Evolutionary conservation across 2,113 vertebrate genomes (phyloP).

Genomic region (Verasper variegatus): DNA sequence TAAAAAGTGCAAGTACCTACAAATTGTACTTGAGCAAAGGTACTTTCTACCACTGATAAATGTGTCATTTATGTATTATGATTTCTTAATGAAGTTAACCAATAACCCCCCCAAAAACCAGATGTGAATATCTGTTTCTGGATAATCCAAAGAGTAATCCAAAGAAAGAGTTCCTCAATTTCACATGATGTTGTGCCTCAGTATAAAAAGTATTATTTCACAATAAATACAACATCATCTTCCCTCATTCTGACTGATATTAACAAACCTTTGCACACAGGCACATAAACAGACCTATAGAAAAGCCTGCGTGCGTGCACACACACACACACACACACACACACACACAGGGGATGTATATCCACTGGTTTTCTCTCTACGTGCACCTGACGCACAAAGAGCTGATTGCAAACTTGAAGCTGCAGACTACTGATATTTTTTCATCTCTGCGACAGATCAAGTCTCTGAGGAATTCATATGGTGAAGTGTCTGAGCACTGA

Average conservation of each 20-base stretch:
- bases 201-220: not conserved
- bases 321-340: constrained; percentile 1
- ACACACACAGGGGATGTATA: constrained; percentile 3
- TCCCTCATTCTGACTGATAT: no score
- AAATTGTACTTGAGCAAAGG: no score
- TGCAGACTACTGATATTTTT: constrained; percentile 12
- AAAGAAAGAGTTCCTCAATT: not conserved
- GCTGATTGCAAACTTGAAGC: constrained; percentile 37
- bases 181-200: not conserved
- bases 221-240: not conserved
- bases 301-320: not conserved
- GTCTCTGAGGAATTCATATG: constrained; percentile 58
- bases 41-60: no score
- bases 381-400: constrained; percentile 15
- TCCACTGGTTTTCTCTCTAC: constrained; percentile 5
- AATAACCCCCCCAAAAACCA: no score
- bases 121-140: not conserved
- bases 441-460: constrained; percentile 46
- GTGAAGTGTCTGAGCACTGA: constrained; percentile 54
- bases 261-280: not conserved
- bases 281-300: no score
- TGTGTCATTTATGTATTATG: no score
- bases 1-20: no score
- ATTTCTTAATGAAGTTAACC: no score
- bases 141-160: not conserved